Conservation (phyloP, 2,888 invertebrate genomes). For the Hofmannophila pseudospretella region DNA sequence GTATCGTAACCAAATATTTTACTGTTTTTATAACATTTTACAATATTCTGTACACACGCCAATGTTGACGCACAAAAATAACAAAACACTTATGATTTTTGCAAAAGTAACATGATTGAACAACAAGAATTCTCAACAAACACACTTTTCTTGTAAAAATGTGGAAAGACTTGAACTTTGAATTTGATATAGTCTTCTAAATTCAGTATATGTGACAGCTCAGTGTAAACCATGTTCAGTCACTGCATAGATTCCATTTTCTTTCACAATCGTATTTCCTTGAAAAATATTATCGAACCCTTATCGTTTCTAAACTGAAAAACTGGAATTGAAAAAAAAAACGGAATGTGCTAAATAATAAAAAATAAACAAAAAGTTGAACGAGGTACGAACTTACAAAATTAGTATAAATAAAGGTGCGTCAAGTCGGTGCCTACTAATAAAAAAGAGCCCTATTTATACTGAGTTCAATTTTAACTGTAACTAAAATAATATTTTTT, state of each 20-base stretch:
- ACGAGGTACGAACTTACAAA: no score
- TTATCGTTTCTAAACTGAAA: conserved; percentile 71
- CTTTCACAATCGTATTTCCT: conserved; percentile 35
- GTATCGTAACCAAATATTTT: background rate
- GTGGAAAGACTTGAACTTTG: background rate
- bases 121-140: background rate
- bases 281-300: conserved; percentile 68
- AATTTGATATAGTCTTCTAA: background rate
- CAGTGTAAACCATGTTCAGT: no score
- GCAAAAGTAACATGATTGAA: conserved; percentile 5
- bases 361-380: no score
- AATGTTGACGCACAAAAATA: no score
- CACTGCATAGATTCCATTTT: background rate
- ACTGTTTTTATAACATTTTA: conserved; percentile 1
- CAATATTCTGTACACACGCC: background rate
- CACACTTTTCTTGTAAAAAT: background rate
- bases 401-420: no score
- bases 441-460: no score
- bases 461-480: no score
- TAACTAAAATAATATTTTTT: no score
- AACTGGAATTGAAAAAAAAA: conserved; percentile 62
- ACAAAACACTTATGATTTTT: conserved; percentile 6
- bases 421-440: background rate
- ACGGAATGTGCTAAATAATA: conserved; percentile 29
- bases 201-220: no score